Conservation (phyloP, 2,797 vertebrate species). For the Sternarchorhynchus goeldii region DNA sequence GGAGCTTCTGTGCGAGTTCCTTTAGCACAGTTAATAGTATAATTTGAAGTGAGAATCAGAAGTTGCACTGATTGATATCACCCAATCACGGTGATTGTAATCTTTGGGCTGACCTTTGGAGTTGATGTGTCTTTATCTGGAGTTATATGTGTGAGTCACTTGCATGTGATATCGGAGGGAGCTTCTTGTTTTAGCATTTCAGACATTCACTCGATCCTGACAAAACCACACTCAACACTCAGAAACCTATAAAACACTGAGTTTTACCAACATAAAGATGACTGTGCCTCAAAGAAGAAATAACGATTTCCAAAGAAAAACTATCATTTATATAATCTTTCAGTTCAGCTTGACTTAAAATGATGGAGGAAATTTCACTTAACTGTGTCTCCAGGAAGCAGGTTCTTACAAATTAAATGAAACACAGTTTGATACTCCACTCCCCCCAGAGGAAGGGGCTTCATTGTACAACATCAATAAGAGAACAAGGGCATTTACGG, state of each 20-base stretch:
- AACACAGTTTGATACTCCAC: conserved; percentile 43
- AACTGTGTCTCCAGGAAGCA: not conserved
- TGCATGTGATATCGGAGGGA: conserved; percentile 31
- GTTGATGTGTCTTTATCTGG: not conserved
- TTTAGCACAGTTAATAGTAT: too few relatives aligned
- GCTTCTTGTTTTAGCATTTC: not conserved
- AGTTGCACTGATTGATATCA: too few relatives aligned
- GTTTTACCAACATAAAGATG: not conserved
- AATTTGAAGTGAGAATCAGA: too few relatives aligned
- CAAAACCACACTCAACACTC: not conserved
- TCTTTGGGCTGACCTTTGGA: not conserved
- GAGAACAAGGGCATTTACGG: not conserved
- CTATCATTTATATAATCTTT: not conserved
- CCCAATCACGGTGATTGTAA: too few relatives aligned
- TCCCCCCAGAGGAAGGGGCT: conserved; percentile 45
- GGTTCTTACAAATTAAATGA: too few relatives aligned
- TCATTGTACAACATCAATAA: conserved; percentile 30
- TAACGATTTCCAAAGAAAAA: not conserved
- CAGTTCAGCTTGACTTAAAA: not conserved
- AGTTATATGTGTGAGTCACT: not conserved
- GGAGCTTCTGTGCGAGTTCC: too few relatives aligned
- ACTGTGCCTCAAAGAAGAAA: not conserved
- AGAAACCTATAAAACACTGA: too few relatives aligned
- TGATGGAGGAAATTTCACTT: not conserved
- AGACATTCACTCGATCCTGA: not conserved